A percentile compares a stretch with the other conserved stretches of the same genome.
Evolutionary conservation across 2,888 invertebrate species (phyloP).

Genomic region (Diplolepis rosae): DNA sequence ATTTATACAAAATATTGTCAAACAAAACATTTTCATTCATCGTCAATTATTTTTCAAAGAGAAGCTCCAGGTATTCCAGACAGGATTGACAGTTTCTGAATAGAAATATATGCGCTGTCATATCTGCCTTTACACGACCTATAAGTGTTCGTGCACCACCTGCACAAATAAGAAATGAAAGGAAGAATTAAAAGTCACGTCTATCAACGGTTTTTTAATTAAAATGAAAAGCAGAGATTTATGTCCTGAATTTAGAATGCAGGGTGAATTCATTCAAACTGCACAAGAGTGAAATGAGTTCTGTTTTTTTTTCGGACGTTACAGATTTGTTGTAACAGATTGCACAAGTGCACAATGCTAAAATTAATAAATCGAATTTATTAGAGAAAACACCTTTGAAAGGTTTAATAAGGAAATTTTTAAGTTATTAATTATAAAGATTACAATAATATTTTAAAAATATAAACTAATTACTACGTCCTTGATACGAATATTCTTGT

Average conservation of each 20-base stretch:
- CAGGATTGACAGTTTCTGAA: neutral
- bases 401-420: too few species aligned
- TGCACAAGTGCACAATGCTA: too few species aligned
- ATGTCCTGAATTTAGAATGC: constrained; percentile 1
- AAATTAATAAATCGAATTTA: too few species aligned
- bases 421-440: too few species aligned
- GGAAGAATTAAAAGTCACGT: constrained; percentile 21
- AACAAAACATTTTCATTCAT: neutral
- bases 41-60: neutral
- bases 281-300: neutral
- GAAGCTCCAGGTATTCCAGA: neutral
- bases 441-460: too few species aligned
- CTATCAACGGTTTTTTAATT: constrained; percentile 26
- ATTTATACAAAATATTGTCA: neutral
- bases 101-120: neutral
- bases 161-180: constrained; percentile 8
- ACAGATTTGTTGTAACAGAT: neutral
- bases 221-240: constrained; percentile 13
- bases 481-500: too few species aligned
- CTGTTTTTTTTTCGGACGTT: neutral
- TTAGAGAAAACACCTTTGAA: too few species aligned
- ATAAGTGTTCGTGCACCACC: neutral
- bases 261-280: neutral
- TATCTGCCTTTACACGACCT: constrained; percentile 3
- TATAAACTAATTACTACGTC: too few species aligned